These are phyloP conservation scores for Tethea ocularis DNA, from an alignment of 2,888 invertebrate species.

Conservation along the genomic window DNA sequence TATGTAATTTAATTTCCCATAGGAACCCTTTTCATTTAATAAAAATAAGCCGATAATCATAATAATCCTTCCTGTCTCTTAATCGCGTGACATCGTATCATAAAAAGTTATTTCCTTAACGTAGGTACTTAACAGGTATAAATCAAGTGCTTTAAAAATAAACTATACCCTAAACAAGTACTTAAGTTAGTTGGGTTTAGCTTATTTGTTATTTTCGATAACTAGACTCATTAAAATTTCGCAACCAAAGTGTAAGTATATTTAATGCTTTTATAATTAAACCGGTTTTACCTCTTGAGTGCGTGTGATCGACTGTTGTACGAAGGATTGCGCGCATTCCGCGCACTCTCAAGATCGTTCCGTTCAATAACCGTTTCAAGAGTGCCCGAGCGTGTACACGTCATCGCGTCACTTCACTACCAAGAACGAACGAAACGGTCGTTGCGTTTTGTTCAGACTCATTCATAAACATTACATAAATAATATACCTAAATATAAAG, in stretches of 20 bases:
- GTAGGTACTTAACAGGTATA: too few relatives aligned
- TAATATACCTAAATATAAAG: neutral
- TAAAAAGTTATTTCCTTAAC: neutral
- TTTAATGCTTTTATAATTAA: neutral
- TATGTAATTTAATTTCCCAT: neutral
- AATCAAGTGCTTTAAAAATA: neutral
- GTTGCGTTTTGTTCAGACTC: neutral
- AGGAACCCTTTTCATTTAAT: neutral
- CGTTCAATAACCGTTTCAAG: constrained; percentile 6
- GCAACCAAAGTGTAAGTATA: neutral
- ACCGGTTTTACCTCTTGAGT: neutral
- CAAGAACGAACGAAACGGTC: neutral
- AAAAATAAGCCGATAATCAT: neutral
- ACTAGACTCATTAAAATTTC: neutral
- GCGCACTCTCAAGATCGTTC: constrained; percentile 3
- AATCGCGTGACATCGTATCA: neutral
- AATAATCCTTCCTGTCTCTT: neutral
- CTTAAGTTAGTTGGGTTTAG: neutral
- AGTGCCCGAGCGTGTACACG: neutral
- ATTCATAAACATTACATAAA: neutral
- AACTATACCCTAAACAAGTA: too few relatives aligned
- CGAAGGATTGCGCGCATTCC: neutral
- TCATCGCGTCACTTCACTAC: neutral
- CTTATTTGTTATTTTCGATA: neutral
- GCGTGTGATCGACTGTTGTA: neutral